Base-by-base conservation (phyloP, 2,797 vertebrate species). In the Crocidura indochinensis region DNA sequence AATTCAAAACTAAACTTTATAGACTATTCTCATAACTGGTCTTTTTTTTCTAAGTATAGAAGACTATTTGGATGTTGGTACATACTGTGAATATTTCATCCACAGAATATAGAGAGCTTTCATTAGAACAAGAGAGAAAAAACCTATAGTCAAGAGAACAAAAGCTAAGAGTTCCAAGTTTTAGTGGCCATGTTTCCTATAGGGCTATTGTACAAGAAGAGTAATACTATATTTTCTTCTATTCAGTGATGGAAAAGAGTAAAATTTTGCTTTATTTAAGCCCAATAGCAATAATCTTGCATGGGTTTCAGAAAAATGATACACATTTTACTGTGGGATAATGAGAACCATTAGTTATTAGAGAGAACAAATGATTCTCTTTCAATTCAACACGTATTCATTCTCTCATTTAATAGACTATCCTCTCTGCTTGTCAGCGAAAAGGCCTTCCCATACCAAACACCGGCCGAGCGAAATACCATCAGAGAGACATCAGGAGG, bases 311-410 rank as follows among this genome's bases (percentile, higher is more conserved):
- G 87, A 93, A 96, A 97, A 97, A 95, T 92, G 94, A 96, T 94
- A 94, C 85, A 85, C 53, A 95, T 92, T 95, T 96, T 92, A 91
- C 94, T 91, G 73, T 88, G 92, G 92, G 84, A 95, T 96, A 96
- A 96, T 97, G 67, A 96, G 92, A 91, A 93, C 92, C 91, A 95
- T 95, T 96, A 96, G 96, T 95, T 95, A 96, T 96, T 96, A 96
- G 83, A 92, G 83, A 94, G 93, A 95, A 95, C 82, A 96, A 96
- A 94, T 93, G 90, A 92, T 93, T 94, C 84, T 96, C 88, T 89
- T 94, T 92, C 89, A 94, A 87, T 93, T 94, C 92, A 93, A 89
- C 91, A 93, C 87, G 88, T 94, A 94, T 82, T 87, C 93, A 96
- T 92, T 95, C 94, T 64, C 60, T 95, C 90, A 83, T 90, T 95